Conservation (phyloP, 2,113 vertebrate species). For the Semnornis frantzii region DNA sequence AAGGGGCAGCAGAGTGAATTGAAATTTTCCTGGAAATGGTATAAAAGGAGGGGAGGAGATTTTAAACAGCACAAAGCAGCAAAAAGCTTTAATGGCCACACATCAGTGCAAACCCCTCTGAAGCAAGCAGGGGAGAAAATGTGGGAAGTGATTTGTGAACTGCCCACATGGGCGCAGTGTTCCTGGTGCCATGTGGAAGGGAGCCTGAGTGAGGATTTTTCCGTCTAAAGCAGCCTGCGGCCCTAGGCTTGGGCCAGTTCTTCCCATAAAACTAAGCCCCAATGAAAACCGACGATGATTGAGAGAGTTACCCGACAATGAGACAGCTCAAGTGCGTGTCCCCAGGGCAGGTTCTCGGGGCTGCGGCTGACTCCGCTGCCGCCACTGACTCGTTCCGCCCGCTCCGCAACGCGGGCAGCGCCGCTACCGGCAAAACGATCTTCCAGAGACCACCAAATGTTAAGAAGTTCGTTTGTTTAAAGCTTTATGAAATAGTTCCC, state of each 20-base stretch:
- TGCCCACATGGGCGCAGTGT: not conserved
- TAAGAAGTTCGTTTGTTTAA: conserved; percentile 78
- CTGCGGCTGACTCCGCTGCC: not conserved
- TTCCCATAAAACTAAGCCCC: not conserved
- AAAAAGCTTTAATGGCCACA: conserved; percentile 40
- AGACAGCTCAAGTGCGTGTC: not conserved
- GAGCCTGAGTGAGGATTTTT: not conserved
- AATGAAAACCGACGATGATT: not conserved
- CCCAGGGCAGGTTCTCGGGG: not conserved
- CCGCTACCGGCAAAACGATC: conserved; percentile 63
- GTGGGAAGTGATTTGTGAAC: conserved; percentile 1
- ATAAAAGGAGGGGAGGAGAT: not conserved
- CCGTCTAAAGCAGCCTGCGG: not conserved
- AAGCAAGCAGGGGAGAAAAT: not conserved
- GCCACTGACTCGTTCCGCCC: not conserved
- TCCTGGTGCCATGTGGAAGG: not conserved
- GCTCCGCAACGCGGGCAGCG: not conserved
- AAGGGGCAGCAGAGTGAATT: conserved; percentile 8
- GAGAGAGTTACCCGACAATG: conserved; percentile 2
- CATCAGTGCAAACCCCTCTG: not conserved
- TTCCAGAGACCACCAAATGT: conserved; percentile 53
- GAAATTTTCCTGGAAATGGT: conserved; percentile 33
- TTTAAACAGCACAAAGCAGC: conserved; percentile 27
- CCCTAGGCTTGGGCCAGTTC: not conserved
- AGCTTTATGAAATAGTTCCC: conserved; percentile 68